Conservation (phyloP, 2,888 invertebrate species). For the Monoplex corrugatus region DNA sequence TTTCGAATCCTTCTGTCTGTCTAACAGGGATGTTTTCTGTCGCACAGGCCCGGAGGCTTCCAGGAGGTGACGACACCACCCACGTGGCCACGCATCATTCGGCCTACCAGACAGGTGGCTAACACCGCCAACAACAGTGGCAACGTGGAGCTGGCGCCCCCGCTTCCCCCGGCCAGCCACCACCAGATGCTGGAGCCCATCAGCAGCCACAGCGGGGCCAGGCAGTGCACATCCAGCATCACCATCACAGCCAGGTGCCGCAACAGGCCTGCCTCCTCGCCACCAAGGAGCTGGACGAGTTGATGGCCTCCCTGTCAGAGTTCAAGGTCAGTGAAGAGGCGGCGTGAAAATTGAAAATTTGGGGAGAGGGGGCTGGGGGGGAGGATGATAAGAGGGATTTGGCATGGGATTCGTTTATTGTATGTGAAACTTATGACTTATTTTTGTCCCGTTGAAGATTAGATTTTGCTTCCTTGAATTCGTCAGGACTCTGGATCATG, state of each 20-base stretch:
- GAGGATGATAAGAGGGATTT: background rate
- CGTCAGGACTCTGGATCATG: no score
- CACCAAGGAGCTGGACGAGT: slow-evolving; percentile 95
- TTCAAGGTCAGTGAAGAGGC: slow-evolving; percentile 92
- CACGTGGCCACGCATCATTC: slow-evolving; percentile 41
- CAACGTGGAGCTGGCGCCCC: background rate
- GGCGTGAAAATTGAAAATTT: no score
- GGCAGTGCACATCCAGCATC: slow-evolving; percentile 42
- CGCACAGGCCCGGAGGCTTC: background rate
- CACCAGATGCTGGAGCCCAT: slow-evolving; percentile 55
- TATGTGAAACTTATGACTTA: no score
- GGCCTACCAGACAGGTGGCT: slow-evolving; percentile 12
- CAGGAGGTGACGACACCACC: slow-evolving; percentile 27
- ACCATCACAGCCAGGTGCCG: slow-evolving; percentile 26
- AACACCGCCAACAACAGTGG: background rate
- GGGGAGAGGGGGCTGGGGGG: background rate
- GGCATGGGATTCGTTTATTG: no score
- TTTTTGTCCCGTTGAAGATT: no score
- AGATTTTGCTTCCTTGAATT: no score
- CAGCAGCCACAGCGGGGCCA: slow-evolving; percentile 49
- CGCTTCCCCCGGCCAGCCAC: slow-evolving; percentile 49
- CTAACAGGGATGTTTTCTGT: no score
- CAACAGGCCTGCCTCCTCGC: slow-evolving; percentile 89
- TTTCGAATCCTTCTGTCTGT: no score
- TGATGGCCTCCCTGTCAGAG: slow-evolving; percentile 97